Percentiles rank a stretch among this genome's conserved stretches.
Conservation (phyloP, 2,888 invertebrate species). For the Pachycephus smyrnensis region DNA sequence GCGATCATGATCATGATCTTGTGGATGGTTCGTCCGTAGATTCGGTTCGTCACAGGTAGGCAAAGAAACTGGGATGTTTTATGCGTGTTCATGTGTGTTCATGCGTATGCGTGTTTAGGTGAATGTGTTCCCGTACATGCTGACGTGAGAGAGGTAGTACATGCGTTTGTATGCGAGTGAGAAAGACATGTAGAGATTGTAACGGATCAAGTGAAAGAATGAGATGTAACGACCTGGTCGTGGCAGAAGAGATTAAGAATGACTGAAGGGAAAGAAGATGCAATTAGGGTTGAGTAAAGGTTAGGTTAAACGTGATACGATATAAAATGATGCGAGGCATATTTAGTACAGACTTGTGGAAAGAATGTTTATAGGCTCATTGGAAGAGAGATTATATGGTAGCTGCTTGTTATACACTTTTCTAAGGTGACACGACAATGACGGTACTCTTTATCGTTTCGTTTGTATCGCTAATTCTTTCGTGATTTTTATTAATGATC, state of each 20-base stretch:
- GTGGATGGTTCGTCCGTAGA: not conserved
- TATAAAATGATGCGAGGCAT: not conserved
- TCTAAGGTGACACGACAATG: not conserved
- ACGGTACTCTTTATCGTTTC: not conserved
- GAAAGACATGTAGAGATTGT: not conserved
- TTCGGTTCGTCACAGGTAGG: not conserved
- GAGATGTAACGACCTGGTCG: not conserved
- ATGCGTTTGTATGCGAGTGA: not conserved
- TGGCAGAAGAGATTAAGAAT: not conserved
- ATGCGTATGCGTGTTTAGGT: not conserved
- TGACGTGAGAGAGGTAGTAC: no score
- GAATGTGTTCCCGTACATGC: not conserved
- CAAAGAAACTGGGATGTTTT: not conserved
- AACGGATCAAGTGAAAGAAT: not conserved
- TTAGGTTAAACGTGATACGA: not conserved
- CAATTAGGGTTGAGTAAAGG: not conserved
- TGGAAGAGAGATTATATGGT: not conserved
- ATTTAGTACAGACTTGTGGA: not conserved
- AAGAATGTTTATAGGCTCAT: not conserved
- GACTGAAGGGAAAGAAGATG: not conserved
- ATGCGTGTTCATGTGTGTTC: not conserved
- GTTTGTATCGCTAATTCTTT: not conserved
- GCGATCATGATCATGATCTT: not conserved
- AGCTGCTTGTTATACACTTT: not conserved
- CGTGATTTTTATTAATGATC: not conserved